A percentile compares a stretch with the other conserved stretches of the same genome.
Conservation (phyloP, 2,113 vertebrate species). For the Labeo catla region DNA sequence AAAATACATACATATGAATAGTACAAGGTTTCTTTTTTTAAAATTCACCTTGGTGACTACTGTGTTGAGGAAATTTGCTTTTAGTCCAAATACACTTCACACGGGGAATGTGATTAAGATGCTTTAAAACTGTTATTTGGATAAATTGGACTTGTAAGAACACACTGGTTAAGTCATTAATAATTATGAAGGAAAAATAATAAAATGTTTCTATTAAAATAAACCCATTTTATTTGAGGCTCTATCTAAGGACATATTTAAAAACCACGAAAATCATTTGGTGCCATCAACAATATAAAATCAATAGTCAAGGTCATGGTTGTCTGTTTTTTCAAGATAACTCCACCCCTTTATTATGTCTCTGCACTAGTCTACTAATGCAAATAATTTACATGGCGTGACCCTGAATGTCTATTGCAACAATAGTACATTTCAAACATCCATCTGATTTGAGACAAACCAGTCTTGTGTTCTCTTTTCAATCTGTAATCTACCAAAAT, state of each 20-base stretch:
- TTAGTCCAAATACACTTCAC: neutral
- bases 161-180: neutral
- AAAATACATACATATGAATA: neutral
- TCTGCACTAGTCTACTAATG: slow-evolving; percentile 1
- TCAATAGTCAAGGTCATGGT: slow-evolving; percentile 17
- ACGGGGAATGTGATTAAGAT: neutral
- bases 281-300: neutral
- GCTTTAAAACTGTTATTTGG: neutral
- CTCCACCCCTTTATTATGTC: neutral
- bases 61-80: neutral
- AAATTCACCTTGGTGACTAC: neutral
- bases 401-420: neutral
- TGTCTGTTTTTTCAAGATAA: neutral
- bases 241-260: neutral
- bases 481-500: neutral
- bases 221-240: slow-evolving; percentile 12
- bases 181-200: neutral
- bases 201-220: neutral
- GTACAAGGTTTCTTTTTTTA: neutral
- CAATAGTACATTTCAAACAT: neutral
- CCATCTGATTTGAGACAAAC: neutral
- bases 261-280: neutral
- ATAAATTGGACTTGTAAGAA: neutral
- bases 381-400: neutral
- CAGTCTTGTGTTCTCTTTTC: neutral